Conservation (phyloP, 2,797 vertebrate species). For the Anguilla megastoma region DNA sequence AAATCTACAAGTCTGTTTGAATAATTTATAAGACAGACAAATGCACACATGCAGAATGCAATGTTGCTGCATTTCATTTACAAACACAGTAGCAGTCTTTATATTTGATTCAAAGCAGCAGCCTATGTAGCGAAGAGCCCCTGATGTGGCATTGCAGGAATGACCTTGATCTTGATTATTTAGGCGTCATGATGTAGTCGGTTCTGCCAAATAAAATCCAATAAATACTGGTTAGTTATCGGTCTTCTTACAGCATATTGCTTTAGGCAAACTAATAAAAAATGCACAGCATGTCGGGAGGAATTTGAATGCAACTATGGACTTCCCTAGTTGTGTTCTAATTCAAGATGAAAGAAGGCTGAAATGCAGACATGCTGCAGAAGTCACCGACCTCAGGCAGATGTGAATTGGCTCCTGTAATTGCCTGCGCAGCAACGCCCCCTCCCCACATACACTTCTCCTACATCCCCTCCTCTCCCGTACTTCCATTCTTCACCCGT, state of each 20-base stretch:
- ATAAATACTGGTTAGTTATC: background rate
- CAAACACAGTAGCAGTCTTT: background rate
- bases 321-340: background rate
- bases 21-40: background rate
- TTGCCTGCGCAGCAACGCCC: slow-evolving; percentile 2
- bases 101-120: background rate
- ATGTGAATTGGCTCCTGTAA: slow-evolving; percentile 2
- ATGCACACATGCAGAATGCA: background rate
- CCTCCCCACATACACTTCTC: background rate
- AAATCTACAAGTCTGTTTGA: background rate
- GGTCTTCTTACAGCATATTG: background rate
- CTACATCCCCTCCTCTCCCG: background rate
- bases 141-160: background rate
- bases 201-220: background rate
- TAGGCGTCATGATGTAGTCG: background rate
- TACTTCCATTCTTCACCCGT: background rate
- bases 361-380: background rate
- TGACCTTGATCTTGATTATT: slow-evolving; percentile 10
- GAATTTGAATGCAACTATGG: background rate
- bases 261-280: background rate
- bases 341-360: background rate
- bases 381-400: slow-evolving; percentile 19
- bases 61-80: background rate
- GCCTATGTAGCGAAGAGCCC: background rate
- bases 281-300: background rate